Base-by-base conservation (phyloP, 2,888 invertebrate genomes). In the Elysia crispata region DNA sequence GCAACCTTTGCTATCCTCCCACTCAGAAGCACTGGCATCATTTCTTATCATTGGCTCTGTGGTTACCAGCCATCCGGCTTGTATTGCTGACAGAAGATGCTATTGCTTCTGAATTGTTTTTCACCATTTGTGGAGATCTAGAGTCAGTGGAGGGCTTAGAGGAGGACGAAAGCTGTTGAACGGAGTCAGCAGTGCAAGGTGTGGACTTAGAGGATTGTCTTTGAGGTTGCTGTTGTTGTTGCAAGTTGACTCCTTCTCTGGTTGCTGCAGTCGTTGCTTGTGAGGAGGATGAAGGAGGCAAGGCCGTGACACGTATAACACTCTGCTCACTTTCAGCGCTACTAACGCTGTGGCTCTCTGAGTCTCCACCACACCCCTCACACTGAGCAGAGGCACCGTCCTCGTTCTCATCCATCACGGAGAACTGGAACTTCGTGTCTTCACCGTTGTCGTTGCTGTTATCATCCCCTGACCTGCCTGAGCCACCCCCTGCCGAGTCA, bases 401-500 rank as follows among this genome's bases (percentile, higher is more conserved):
- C 41, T 41, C 41, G 41, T 41, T 41, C 41, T 41, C 41, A 31
- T 89, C 89, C 33, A 88, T 87, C 69, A 87, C 85, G 79, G 86
- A 86, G 83, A 88, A 89, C 80, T 88, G 88, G 83, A 89, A 89
- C 79, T 86, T 85, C 57, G 81, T 83, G 25, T 87, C 87, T 11
- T 83, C 83, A 1, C 41, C 41, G 41, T 41, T 41, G 41, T 41
- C 41, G 41, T 41, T 41, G 41, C 41, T 11, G 41, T 41, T 41
- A 83, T 81, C 64, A 82, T n/a, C 41, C 41, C 79, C 73, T 64
- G 57, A 41, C 3, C 69, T 67, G 50, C 41, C 41, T 41, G 41
- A 11, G 41, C 41, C 41, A 6, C 41, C 41, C 41, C 80, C 75
- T 23, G 50, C 57, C 67, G 67, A 80, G 41, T 49, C 87, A 76